These are phyloP conservation scores for Hippoglossus stenolepis DNA, from an alignment of 2,113 vertebrate genomes.

Conservation along the genomic window DNA sequence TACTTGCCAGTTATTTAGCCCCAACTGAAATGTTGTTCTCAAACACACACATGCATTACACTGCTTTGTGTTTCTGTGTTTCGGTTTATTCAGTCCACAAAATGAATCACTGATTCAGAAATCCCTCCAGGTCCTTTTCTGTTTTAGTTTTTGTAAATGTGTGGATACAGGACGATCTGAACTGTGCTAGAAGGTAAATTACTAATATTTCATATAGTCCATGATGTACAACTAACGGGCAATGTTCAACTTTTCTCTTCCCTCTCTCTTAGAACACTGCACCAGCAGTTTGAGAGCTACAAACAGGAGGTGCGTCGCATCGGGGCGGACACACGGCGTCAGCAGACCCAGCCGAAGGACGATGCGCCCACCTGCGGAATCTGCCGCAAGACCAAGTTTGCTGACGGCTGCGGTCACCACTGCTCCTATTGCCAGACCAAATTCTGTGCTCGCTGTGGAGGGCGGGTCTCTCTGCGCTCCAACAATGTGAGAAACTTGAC, in stretches of 20 bases:
- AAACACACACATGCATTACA: neutral
- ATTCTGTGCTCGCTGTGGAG: constrained; percentile 97
- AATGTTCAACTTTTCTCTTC: neutral
- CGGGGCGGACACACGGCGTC: constrained; percentile 93
- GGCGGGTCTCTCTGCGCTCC: constrained; percentile 95
- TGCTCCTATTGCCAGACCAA: constrained; percentile 99
- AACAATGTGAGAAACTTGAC: constrained; percentile 90
- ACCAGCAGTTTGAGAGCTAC: constrained; percentile 99
- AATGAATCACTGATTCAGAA: constrained; percentile 41
- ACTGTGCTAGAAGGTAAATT: neutral
- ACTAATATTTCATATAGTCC: neutral
- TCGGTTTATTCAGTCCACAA: constrained; percentile 18
- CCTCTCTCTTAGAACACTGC: constrained; percentile 88
- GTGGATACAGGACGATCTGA: no score
- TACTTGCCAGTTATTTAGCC: constrained; percentile 56
- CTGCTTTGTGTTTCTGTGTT: neutral
- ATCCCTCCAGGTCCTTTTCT: neutral
- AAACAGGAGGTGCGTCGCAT: constrained; percentile 98
- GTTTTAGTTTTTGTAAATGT: neutral
- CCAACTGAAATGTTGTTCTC: constrained; percentile 23
- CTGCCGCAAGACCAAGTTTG: constrained; percentile 98
- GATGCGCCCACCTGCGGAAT: constrained; percentile 98
- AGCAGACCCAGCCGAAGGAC: constrained; percentile 94
- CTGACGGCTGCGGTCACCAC: constrained; percentile 95
- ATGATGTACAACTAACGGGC: constrained; percentile 14